Evolutionary conservation across 2,113 vertebrate species (phyloP), one percentile per base, ranked within the genome.

Genomic region (Galbula dea): DNA sequence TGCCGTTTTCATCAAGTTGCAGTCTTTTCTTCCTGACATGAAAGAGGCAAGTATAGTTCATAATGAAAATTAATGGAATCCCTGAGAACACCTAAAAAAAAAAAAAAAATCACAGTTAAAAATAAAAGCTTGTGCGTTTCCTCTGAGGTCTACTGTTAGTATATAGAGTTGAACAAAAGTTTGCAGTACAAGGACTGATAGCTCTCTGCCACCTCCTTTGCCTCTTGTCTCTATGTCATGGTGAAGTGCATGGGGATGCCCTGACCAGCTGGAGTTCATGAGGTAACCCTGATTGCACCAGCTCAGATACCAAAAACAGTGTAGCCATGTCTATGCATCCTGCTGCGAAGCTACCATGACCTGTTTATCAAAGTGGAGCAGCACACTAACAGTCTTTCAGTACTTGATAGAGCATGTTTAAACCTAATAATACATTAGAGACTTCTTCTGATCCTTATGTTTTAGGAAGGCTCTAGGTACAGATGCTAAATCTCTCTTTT

Each of bases 1-100:
- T 94, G 86, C 87, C 18, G 17, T 7, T 1, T 68, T 85, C 79
- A 69, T 93, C 27, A 67, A 94, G 72, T 63, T 26, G 6, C 32
- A 92, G 41, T 65, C 94, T 95, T 93, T 93, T 95, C 78, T 95
- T 95, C 77, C 79, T 15, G 48, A 96, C 67, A 93, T 95, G 88
- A 96, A 96, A 96, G 65, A 90, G 7, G 27, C 36, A 83, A 83
- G 51, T 63, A 88, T 57, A 91, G 67, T 71, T 92, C 81, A 91
- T 91, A 90, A 87, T 37, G 81, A 95, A 95, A 96, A 95, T 92
- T 92, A 95, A 95, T 92, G 86, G 86, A 94, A 91, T 90, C 78
- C 90, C 88, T 34, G 63, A 87, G 66, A 69, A 80, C 8, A 54
- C n/a, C 51, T 51, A 15, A 34, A 57, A 69, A 66, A 61, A 61